A percentile compares a stretch with the other conserved stretches of the same genome.
phyloP scores from a whole-genome alignment of 1,140 invertebrate genomes.

The Orchesella cincta region DNA sequence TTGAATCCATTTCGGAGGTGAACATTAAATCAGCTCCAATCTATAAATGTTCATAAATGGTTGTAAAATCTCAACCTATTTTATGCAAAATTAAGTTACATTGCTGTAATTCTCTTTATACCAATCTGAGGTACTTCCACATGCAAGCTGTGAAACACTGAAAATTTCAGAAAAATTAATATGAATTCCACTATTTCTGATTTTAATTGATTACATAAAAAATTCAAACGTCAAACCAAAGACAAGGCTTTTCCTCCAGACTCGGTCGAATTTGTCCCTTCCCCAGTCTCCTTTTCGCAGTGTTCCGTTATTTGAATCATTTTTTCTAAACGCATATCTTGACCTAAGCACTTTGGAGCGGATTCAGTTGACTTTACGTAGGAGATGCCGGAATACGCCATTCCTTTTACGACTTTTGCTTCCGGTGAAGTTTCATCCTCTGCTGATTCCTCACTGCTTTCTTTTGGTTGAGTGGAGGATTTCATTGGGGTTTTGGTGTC shows the following conservation, averaged over 20 bases:
- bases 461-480: not conserved
- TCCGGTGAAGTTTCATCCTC: not conserved
- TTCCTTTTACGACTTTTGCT: not conserved
- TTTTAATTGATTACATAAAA: not conserved
- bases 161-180: not conserved
- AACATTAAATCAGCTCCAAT: slow-evolving; percentile 20
- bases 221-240: not conserved
- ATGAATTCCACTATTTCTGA: not conserved
- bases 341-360: slow-evolving; percentile 4
- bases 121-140: not conserved
- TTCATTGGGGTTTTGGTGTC: too few relatives aligned
- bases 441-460: not conserved
- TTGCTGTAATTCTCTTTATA: too few relatives aligned
- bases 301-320: not conserved
- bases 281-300: not conserved
- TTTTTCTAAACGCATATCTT: not conserved
- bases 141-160: slow-evolving; percentile 24
- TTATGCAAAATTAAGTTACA: too few relatives aligned
- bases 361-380: not conserved
- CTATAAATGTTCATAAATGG: too few relatives aligned
- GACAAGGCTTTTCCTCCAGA: not conserved
- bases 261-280: not conserved
- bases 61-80: too few relatives aligned
- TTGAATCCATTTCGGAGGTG: not conserved
- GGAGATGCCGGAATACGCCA: not conserved